Evolutionary conservation across 2,113 vertebrate species (phyloP), one percentile per base, ranked within the genome.

Genomic region (Thryonomys swinderianus): DNA sequence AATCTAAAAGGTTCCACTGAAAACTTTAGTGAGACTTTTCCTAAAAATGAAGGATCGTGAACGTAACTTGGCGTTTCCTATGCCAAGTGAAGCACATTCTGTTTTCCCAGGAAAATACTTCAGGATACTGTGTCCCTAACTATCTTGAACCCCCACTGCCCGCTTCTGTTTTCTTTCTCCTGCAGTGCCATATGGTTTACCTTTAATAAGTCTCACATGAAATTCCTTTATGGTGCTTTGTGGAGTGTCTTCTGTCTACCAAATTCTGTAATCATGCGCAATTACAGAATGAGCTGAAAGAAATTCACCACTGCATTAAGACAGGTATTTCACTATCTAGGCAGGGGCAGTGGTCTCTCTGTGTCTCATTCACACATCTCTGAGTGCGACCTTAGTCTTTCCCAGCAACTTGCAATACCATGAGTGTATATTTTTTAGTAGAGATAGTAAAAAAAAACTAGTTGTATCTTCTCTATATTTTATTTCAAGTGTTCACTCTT

Each of bases 61-160:
- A 57, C 1, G 8, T 25, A 20, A 64, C 55, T 57, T 13, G 0
- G 40, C 74, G 20, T 1, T 23, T 67, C 13, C 32, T 40, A 30
- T 3, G 25, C 57, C 18, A 88, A 7, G 88, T 10, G 17, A 83
- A 64, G 37, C 1, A 16, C 27, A 53, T 57, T 51, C 66, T 81
- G 3, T 48, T 64, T 73, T 34, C 16, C 37, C 62, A 21, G 79
- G 37, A 66, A 85, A 66, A 64, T 53, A 61, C 2, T n/a, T 13
- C 32, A 57, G 5, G 23, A 62, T 12, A 1, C 21, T 55, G 7
- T 42, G 18, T 11, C 25, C 25, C 1, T 27, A 78, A 12, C 13
- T 23, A 9, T 78, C 6, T 32, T 7, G 21, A 37, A n/a, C 2
- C 4, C 25, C 7, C 4, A 1, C 2, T 34, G 20, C 32, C 62